Conservation (phyloP, 1,140 invertebrate species). For the Zophobas atratus region DNA sequence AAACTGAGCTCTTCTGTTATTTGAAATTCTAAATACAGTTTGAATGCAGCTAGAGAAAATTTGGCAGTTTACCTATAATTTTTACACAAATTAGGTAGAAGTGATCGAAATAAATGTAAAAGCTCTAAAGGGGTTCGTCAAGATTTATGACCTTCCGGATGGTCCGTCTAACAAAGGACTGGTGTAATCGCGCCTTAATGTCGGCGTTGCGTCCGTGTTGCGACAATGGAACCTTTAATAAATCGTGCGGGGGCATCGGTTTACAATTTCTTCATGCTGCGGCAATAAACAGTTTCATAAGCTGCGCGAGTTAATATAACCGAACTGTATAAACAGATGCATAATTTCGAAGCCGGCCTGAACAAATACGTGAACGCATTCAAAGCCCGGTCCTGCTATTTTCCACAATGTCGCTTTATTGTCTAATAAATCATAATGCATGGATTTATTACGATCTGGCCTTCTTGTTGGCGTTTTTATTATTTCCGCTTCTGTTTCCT, state of each 20-base stretch:
- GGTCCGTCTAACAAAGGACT: no score
- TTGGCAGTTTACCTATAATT: no score
- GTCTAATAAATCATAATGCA: slow-evolving; percentile 49
- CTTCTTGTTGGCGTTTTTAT: slow-evolving; percentile 46
- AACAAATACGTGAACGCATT: slow-evolving; percentile 47
- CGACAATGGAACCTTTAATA: slow-evolving; percentile 9
- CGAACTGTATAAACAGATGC: slow-evolving; percentile 45
- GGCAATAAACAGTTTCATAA: slow-evolving; percentile 50
- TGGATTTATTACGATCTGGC: slow-evolving; percentile 43
- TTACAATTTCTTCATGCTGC: slow-evolving; percentile 36
- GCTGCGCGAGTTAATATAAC: slow-evolving; percentile 47
- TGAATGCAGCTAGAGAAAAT: no score
- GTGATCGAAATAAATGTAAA: no score
- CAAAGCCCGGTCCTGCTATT: slow-evolving; percentile 8
- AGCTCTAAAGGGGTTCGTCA: no score
- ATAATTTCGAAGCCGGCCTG: slow-evolving; percentile 44
- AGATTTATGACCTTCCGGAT: no score
- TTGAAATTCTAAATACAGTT: no score
- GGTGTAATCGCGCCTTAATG: no score
- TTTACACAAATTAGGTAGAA: no score
- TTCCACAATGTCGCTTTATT: slow-evolving; percentile 45
- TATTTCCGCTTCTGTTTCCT: slow-evolving; percentile 49
- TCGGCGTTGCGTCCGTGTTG: neutral
- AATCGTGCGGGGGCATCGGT: slow-evolving; percentile 2
- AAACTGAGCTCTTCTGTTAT: no score